Evolutionary conservation across 2,797 vertebrate genomes (phyloP).

Genomic region (Rachycentron canadum): DNA sequence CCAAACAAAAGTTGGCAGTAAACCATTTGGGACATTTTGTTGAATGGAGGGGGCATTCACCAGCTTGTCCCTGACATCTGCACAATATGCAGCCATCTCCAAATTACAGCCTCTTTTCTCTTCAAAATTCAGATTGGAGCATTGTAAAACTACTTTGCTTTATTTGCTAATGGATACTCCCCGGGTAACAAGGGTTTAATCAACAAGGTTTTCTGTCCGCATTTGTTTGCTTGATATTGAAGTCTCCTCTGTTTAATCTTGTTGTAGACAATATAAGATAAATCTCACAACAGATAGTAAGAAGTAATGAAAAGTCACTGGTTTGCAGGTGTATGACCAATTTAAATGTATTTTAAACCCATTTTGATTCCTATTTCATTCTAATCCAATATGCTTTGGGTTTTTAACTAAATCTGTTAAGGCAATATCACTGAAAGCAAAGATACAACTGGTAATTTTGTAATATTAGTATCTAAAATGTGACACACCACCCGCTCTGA

Average conservation of each 20-base stretch:
- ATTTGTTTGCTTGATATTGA: constrained; percentile 15
- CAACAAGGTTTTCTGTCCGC: background rate
- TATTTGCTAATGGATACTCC: constrained; percentile 11
- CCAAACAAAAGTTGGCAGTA: constrained; percentile 50
- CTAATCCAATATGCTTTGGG: background rate
- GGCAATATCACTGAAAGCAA: background rate
- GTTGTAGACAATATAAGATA: background rate
- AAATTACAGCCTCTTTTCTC: constrained; percentile 24
- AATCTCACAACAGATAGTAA: background rate
- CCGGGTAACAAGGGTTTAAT: constrained; percentile 12
- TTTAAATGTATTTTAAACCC: background rate
- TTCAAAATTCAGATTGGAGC: constrained; percentile 26
- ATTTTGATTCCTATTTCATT: background rate
- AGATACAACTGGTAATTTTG: too few relatives aligned
- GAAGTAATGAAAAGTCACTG: background rate
- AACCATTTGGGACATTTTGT: constrained; percentile 42
- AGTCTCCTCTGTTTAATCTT: background rate
- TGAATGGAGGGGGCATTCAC: constrained; percentile 39
- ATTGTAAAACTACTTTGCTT: constrained; percentile 3
- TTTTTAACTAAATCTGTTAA: background rate
- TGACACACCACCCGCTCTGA: background rate
- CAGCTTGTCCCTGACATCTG: constrained; percentile 58
- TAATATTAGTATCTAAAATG: background rate
- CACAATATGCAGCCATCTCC: constrained; percentile 36
- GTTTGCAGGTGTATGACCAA: background rate